A percentile compares a stretch with the other conserved stretches of the same genome.
Conservation (phyloP, 92 coral and sea anemone species). For the Desmophyllum pertusum region DNA sequence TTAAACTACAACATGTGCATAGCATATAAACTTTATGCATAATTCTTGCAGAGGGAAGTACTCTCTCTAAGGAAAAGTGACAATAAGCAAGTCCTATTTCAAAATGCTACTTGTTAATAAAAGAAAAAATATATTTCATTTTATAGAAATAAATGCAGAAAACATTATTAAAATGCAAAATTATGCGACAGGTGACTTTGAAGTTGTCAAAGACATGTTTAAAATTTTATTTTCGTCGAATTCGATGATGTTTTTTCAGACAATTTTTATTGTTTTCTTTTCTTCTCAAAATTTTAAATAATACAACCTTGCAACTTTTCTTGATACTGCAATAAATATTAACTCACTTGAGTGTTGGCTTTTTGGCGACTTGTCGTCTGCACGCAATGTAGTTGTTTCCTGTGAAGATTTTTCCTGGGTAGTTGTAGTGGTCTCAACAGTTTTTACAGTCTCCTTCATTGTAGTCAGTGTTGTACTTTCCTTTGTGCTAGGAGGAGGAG, state of each 20-base stretch:
- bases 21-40: too few species aligned
- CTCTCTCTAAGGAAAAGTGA: too few species aligned
- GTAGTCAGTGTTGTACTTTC: constrained; percentile 28
- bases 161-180: not conserved
- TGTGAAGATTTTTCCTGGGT: constrained; percentile 7
- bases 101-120: too few species aligned
- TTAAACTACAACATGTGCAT: too few species aligned
- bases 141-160: too few species aligned
- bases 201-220: not conserved
- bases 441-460: constrained; percentile 17
- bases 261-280: not conserved
- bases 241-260: not conserved
- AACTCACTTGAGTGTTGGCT: constrained; percentile 27
- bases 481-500: not conserved
- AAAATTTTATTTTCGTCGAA: not conserved
- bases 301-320: not conserved
- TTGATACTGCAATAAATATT: not conserved
- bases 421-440: constrained; percentile 41
- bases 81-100: too few species aligned
- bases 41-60: too few species aligned
- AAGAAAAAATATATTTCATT: too few species aligned
- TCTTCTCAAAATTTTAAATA: not conserved
- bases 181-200: not conserved
- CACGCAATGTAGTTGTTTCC: not conserved
- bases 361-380: not conserved